phyloP scores from a whole-genome alignment of 1,140 invertebrate species.

The Spodoptera frugiperda region DNA sequence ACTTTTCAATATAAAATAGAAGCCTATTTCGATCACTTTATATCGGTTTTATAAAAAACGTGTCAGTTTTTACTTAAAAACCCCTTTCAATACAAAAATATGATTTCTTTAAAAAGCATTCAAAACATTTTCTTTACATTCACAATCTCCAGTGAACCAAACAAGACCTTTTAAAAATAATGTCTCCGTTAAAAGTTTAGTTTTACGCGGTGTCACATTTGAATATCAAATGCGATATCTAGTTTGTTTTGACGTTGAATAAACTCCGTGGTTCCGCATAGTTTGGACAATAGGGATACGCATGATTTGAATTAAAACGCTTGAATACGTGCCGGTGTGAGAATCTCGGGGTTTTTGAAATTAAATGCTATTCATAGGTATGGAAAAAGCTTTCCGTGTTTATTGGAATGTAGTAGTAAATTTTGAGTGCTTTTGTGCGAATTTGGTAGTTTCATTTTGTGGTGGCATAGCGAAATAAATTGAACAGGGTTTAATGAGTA shows the following conservation, averaged over 20 bases:
- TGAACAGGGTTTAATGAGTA: too few species aligned
- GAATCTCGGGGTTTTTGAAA: slow-evolving; percentile 20
- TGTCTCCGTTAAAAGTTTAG: slow-evolving; percentile 14
- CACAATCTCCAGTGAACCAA: background rate
- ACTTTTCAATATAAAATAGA: too few species aligned
- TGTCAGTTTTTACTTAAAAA: background rate
- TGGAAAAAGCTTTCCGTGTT: background rate
- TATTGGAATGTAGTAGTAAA: background rate
- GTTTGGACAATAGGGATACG: slow-evolving; percentile 28
- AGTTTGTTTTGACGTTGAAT: slow-evolving; percentile 34
- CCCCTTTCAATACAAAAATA: background rate
- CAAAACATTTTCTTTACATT: slow-evolving; percentile 9
- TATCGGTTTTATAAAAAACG: too few species aligned
- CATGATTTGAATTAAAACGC: slow-evolving; percentile 33
- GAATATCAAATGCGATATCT: slow-evolving; percentile 36
- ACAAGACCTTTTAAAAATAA: slow-evolving; percentile 35
- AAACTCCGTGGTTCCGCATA: slow-evolving; percentile 33
- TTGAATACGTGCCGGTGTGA: slow-evolving; percentile 27
- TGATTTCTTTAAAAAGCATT: background rate
- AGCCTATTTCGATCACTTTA: too few species aligned
- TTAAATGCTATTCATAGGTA: slow-evolving; percentile 4
- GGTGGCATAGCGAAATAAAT: too few species aligned
- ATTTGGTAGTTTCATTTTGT: background rate
- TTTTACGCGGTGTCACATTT: slow-evolving; percentile 39
- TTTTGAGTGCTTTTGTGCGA: background rate